Evolutionary conservation across 2,888 invertebrate species (phyloP), one percentile per base, ranked within the genome.

Genomic region (Masnerella sp.): DNA sequence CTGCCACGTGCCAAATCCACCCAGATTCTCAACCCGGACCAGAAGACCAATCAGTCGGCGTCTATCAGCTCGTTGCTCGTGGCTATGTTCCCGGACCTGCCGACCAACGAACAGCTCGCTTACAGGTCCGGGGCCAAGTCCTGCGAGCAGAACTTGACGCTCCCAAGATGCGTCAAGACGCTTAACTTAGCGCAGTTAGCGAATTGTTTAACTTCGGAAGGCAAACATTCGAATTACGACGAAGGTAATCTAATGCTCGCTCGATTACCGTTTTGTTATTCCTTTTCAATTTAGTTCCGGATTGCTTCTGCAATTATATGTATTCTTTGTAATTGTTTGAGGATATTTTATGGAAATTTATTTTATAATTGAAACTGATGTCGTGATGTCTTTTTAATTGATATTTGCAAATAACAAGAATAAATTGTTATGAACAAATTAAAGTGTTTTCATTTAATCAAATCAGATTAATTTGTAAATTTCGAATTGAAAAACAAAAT

Each of bases 1-100:
- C 76, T 88, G 20, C 87, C 88, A 2, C 80, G 88, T 5, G 88
- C 88, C 5, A 87, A 87, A 67, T 88, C 88, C 8, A 88, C 86
- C 17, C 88, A 88, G 75, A 82, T 86, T 47, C 78, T 87, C 25
- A 83, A 85, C 7, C 83, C 84, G 1, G 82, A 80, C 49, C 73
- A 62, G 15, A 81, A 58, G 1, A 81, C 81, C 9, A 73, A 74
- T 0, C 82, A 81, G 14, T 81, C 84, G 12, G 79, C 81, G 1
- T 86, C 87, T 15, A 87, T 87, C 22, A 84, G 82, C 0, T 87
- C 87, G 0, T 74, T 87, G 5, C 77, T 87, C n/a, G 85, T 85
- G 2, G 85, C 85, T 1, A 87, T 87, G 84, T 87, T 87, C 47
- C 85, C 87, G 0, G 87, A 87, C 49, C 49, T 84, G 22, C 83